Conservation (phyloP, 2,113 vertebrate genomes). For the Hemiprocne comata region DNA sequence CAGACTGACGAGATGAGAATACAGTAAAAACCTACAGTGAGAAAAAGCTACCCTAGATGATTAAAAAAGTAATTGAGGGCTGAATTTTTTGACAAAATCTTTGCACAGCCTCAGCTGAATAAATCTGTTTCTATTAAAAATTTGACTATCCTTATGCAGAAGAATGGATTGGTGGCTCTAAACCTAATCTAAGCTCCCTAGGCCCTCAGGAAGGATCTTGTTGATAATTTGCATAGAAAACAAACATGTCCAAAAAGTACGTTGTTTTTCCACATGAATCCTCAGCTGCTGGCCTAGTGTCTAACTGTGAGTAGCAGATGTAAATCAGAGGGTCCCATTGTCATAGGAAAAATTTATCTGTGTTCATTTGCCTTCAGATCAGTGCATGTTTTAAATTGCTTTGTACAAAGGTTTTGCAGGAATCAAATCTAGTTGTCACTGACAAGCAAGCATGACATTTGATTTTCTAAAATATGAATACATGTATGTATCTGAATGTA, state of each 20-base stretch:
- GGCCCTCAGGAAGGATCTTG: not conserved
- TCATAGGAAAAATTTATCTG: not conserved
- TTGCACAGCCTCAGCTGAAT: not conserved
- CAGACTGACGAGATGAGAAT: not conserved
- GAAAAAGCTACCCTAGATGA: not conserved
- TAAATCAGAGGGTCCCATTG: not conserved
- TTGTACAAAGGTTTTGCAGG: not conserved
- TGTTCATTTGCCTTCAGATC: not conserved
- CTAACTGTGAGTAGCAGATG: not conserved
- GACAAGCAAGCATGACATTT: not conserved
- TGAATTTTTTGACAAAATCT: not conserved
- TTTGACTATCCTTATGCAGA: not conserved
- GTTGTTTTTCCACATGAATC: not conserved
- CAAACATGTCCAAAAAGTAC: rapidly evolving
- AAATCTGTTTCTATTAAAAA: not conserved
- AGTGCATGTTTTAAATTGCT: not conserved
- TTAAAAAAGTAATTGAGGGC: not conserved
- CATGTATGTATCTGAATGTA: not conserved
- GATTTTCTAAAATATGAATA: not conserved
- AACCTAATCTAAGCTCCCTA: not conserved
- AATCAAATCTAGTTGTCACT: not conserved
- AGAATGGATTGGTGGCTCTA: not conserved
- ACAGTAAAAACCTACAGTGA: not conserved
- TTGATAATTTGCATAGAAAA: not conserved
- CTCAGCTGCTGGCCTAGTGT: not conserved